These are phyloP conservation scores for Caenorhabditis panamensis DNA, from an alignment of 2,888 invertebrate species.

Conservation along the genomic window DNA sequence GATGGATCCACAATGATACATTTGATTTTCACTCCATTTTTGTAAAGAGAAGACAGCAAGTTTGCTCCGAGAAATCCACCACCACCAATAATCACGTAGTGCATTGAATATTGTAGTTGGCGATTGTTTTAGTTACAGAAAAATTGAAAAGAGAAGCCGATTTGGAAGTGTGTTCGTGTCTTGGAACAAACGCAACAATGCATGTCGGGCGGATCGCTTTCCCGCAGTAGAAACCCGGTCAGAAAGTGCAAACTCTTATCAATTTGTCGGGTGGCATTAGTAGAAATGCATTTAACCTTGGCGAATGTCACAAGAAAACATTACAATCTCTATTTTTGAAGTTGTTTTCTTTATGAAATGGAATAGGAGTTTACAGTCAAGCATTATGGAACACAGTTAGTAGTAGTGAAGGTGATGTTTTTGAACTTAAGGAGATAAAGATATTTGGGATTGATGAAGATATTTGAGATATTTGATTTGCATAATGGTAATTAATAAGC, in stretches of 20 bases:
- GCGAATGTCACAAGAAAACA: constrained; percentile 10
- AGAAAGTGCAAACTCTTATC: constrained; percentile 49
- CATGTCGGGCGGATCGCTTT: neutral
- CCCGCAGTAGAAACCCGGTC: constrained; percentile 45
- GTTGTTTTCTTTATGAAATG: too few relatives aligned
- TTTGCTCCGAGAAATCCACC: constrained; percentile 51
- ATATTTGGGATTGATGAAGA: too few relatives aligned
- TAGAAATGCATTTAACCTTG: constrained; percentile 8
- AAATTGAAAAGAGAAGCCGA: neutral
- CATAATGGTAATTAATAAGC: too few relatives aligned
- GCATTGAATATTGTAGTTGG: neutral
- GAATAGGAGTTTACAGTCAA: too few relatives aligned
- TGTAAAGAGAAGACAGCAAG: constrained; percentile 14
- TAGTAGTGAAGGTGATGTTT: too few relatives aligned
- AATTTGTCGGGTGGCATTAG: constrained; percentile 31
- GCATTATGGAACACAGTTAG: too few relatives aligned
- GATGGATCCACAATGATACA: constrained; percentile 24
- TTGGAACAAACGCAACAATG: neutral
- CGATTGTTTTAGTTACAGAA: too few relatives aligned
- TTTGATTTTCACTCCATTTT: neutral
- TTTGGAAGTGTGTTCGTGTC: neutral
- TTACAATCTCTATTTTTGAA: neutral
- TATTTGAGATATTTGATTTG: too few relatives aligned
- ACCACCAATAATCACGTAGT: constrained; percentile 32
- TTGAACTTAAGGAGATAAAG: too few relatives aligned